These are phyloP conservation scores for Clarias gariepinus DNA, from an alignment of 2,113 vertebrate species.

Conservation along the genomic window DNA sequence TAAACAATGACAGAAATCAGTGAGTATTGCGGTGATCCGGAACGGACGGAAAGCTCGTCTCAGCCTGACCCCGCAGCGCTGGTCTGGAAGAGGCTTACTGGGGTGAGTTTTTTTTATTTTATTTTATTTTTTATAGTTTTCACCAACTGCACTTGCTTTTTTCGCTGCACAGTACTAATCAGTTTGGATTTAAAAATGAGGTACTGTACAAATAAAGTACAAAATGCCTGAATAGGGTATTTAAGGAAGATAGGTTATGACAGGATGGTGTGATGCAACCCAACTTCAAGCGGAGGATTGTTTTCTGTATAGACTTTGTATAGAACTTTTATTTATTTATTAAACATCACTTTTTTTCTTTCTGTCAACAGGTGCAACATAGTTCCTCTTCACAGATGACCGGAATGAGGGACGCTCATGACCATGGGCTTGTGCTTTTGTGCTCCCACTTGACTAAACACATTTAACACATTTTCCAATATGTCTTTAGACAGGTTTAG, in stretches of 20 bases:
- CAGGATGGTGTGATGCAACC: not conserved
- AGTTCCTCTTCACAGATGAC: slow-evolving; percentile 68
- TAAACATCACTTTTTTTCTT: not conserved
- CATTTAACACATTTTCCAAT: slow-evolving; percentile 4
- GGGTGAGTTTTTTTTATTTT: slow-evolving; percentile 72
- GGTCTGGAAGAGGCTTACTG: slow-evolving; percentile 90
- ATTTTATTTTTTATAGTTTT: not conserved
- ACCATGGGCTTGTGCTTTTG: not conserved
- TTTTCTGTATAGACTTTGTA: not conserved
- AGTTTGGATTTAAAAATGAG: not conserved
- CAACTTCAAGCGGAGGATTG: not conserved
- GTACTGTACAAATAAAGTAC: not conserved
- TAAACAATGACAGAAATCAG: slow-evolving; percentile 75
- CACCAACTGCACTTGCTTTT: not conserved
- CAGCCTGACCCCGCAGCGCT: slow-evolving; percentile 84
- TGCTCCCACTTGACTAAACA: slow-evolving; percentile 9
- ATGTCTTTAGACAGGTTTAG: not conserved
- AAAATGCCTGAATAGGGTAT: not conserved
- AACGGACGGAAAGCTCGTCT: slow-evolving; percentile 77
- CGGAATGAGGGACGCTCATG: not conserved
- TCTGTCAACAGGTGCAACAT: slow-evolving; percentile 74
- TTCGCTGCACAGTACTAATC: not conserved
- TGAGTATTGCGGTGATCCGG: slow-evolving; percentile 82
- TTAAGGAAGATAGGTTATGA: not conserved
- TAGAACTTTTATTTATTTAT: not conserved